Evolutionary conservation across 2,888 invertebrate genomes (phyloP), one percentile per base, ranked within the genome.

Genomic region (Sinopyrophorus schimmeli): DNA sequence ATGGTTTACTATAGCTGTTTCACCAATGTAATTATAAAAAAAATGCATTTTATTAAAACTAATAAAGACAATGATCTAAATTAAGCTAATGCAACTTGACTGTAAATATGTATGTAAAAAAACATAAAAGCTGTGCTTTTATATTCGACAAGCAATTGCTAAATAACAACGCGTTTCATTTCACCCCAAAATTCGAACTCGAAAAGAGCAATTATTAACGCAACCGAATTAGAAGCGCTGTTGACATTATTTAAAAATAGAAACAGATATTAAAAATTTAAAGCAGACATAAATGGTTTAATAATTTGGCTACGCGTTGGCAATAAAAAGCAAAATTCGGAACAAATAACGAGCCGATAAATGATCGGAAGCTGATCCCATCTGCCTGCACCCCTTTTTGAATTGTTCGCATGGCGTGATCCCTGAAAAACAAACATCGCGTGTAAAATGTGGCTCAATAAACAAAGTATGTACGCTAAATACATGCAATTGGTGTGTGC

Each of bases 351-450:
- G 50, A 59, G 54, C 56, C 59, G 60, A 58, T 62, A 60, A 62
- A 61, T 59, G 58, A 60, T 62, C 58, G 56, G 53, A 55, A 50
- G 46, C 43, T 53, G 47, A 51, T 56, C 55, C 53, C 62, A 60
- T 62, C 59, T 62, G 60, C 61, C 58, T 61, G 56, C 41, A 49
- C 46, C 54, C 56, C 42, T 18, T 48, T 51, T 56, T 54, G 53
- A 57, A 55, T 27, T 54, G 43, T 47, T 37, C 43, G 40, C 57
- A 59, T 53, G 53, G 54, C 53, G 55, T 37, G 60, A 60, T 58
- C 62, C 64, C 54, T 63, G 64, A 66, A 68, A 66, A 68, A 60
- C 63, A 61, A 67, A 67, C 64, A 67, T 65, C 60, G 57, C 64
- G 60, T 67, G 64, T 64, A 61, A 65, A 67, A 67, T 42, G 42